Base-by-base conservation (phyloP, 2,113 vertebrate species). In the Noturus placidus region DNA sequence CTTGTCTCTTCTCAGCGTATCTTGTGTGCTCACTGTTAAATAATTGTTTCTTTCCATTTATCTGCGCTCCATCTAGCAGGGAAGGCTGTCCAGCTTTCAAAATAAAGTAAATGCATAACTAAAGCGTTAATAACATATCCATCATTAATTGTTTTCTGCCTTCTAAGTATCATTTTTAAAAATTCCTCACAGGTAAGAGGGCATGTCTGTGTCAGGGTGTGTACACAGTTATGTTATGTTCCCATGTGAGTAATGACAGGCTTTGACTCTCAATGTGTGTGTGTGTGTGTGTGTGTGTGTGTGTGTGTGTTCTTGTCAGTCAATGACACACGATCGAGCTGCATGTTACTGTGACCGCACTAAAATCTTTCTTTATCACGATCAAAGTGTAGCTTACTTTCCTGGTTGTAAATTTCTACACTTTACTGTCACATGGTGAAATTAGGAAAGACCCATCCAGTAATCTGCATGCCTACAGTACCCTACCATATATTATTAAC, bases 331-430 rank as follows among this genome's bases (percentile, higher is more conserved):
- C 56, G 33, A 88, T 42, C 79, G 38, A 86, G 83, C 70, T 86
- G 59, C 46, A 85, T 86, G 70, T 86, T 86, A 86, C 67, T 33
- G 38, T 77, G 52, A 27, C 63, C 86, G 63, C 79, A 33, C 54
- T 87, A 76, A 63, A 82, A 84, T 74, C 20, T 42, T 52, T 52
- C 46, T 42, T n/a, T 77, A n/a, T 46, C 46, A 78, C 52, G n/a
- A 61, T 46, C 46, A 54, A 13, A 59, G 27, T 61, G 10, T 22
- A 15, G 13, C 56, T 22, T 30, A 72, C 7, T 4, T 3, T 19
- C 17, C 17, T 3, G 4, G 2, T 38, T 38, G 27, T 20, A 20
- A 22, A 22, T 72, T 76, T 50, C 14, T 65, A 63, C 38, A 52
- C 42, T 9, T 33, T 81, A 72, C 13, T 33, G 17, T 69, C 63